Base-by-base conservation (phyloP, 1,140 invertebrate genomes). In the Macrobrachium rosenbergii region DNA sequence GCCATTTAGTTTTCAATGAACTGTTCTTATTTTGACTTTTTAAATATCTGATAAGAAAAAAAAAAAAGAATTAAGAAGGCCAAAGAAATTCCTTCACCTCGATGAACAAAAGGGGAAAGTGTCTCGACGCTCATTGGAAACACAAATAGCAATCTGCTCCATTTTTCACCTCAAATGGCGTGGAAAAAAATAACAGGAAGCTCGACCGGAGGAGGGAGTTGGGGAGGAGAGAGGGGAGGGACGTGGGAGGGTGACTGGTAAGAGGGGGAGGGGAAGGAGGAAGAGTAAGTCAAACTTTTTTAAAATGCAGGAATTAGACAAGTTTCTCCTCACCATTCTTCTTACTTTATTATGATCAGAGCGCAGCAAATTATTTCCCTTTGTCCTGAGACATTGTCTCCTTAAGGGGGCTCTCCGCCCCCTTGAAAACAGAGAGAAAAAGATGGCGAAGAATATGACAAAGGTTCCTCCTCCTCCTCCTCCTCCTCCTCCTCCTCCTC, bases 301-400 rank as follows among this genome's bases (percentile, higher is more conserved):
- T 87, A 87, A 87, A 87, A 87, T 87, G 84, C 84, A 87, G 84
- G 81, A 87, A 87, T 87, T 87, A 87, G 78, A 87, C 84, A 87
- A 87, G 84, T 87, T 86, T 87, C 84, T 78, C 73, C 58, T 69
- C 81, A 72, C 84, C 78, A 87, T 87, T 87, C 84, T 87, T 73
- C 76, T 87, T 81, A 87, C 84, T 87, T 87, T 87, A 87, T 87
- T 87, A 87, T 87, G 84, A 87, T 77, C 84, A 87, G 78, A 78
- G 79, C 28, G 28, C 1, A 77, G 81, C 84, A 87, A 87, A 87
- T 87, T 81, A 87, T 81, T 87, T 69, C 84, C 67, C 84, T 86
- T 87, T 87, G 84, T 87, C 75, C 84, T 78, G 58, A 14, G 19
- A 14, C 84, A 87, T 83, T 88, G 81, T 88, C 81, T 88, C 63